Base-by-base conservation (phyloP, 2,888 invertebrate species). In the Perdita meconis region DNA sequence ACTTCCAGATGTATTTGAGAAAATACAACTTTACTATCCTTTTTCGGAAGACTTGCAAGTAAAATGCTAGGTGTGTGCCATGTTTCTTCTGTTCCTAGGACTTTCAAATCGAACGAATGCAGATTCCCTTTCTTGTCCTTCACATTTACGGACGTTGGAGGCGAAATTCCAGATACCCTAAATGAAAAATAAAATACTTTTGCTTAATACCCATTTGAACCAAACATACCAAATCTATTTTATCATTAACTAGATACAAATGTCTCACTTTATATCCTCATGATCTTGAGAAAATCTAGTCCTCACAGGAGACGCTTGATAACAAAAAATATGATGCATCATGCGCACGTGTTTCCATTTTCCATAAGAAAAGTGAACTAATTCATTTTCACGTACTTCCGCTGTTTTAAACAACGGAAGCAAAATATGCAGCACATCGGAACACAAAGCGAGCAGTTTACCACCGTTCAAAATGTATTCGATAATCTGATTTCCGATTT, bases 251-350 rank as follows among this genome's bases (percentile, higher is more conserved):
- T n/a, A n/a, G n/a, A n/a, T n/a, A 1, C 63, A 12, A 47, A 56
- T 50, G 42, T 73, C 83, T 87, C 86, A 92, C 92, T 88, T 92
- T 4, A 85, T 74, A n/a, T 94, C 95, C 79, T 96, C 96, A 66
- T 95, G 95, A 88, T 96, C 96, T 65, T 96, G 95, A 0, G 96
- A 96, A 88, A 97, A 97, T 88, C 96, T 96, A 85, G 96, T 96
- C 91, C 96, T 96, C 1, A 96, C 95, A 0, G 97, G 97, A 0
- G 97, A 97, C 0, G 97, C 96, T 91, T 97, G 97, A 90, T 97
- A 97, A 89, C 97, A 97, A 91, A 97, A 97, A 80, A 97, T 96
- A 88, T 97, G 97, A 92, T 97, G 97, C 94, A 97, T 96, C 95
- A 97, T 96, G 90, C 95, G 95, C 0, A 97, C 96, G 4, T 96